These are phyloP conservation scores for Pseudorasbora parva DNA, from an alignment of 2,113 vertebrate genomes.

Conservation along the genomic window DNA sequence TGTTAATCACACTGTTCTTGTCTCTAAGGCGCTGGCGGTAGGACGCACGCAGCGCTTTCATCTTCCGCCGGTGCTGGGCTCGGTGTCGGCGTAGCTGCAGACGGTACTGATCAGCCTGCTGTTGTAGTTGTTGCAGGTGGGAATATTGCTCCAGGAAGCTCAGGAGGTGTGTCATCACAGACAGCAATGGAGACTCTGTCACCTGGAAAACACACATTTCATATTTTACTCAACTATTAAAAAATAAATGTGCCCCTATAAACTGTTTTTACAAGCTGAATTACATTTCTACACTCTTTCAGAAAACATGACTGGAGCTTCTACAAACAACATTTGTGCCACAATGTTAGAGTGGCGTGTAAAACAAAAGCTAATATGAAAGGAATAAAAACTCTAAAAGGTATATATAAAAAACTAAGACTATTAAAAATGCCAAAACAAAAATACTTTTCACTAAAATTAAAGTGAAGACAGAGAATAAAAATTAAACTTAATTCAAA, in stretches of 20 bases:
- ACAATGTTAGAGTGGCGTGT: not conserved
- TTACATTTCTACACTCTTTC: not conserved
- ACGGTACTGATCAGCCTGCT: slow-evolving; percentile 78
- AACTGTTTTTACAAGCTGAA: not conserved
- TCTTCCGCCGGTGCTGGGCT: slow-evolving; percentile 74
- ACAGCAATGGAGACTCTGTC: slow-evolving; percentile 77
- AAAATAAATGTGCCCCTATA: not conserved
- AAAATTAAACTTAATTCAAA: too few relatives aligned
- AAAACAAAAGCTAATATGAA: not conserved
- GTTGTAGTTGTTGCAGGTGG: slow-evolving; percentile 83
- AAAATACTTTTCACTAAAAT: too few relatives aligned
- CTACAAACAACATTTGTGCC: not conserved
- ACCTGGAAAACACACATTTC: slow-evolving; percentile 57
- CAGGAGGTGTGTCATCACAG: slow-evolving; percentile 82
- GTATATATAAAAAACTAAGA: too few relatives aligned
- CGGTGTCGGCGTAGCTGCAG: slow-evolving; percentile 77
- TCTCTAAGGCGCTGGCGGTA: slow-evolving; percentile 78
- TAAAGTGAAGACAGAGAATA: too few relatives aligned
- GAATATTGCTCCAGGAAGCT: slow-evolving; percentile 84
- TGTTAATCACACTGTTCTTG: slow-evolving; percentile 78
- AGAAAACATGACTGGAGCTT: not conserved
- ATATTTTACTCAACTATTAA: not conserved
- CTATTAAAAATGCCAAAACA: too few relatives aligned
- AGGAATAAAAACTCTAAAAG: not conserved
- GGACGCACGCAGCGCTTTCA: slow-evolving; percentile 76